Evolutionary conservation across 2,888 invertebrate species (phyloP).

Genomic region (Hyles lineata): DNA sequence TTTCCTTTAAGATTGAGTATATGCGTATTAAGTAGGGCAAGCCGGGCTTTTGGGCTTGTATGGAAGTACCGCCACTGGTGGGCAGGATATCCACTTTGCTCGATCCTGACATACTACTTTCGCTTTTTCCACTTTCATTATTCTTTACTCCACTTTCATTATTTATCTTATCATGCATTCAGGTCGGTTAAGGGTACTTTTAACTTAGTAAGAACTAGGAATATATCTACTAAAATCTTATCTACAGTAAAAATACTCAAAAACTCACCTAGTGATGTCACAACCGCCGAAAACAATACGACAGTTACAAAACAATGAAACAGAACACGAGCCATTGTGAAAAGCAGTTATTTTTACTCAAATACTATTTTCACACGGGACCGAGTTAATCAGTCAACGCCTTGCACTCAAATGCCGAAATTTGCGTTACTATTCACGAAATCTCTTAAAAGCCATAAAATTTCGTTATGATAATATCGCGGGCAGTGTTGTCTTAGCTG

Average conservation of each 20-base stretch:
- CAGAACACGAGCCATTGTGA: slow-evolving; percentile 24
- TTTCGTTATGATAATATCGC: slow-evolving; percentile 42
- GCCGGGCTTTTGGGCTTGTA: no score
- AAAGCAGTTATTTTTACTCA: slow-evolving; percentile 22
- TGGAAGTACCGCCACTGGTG: no score
- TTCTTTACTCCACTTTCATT: no score
- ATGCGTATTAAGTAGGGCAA: no score
- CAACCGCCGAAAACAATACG: slow-evolving; percentile 22
- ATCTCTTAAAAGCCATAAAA: slow-evolving; percentile 42
- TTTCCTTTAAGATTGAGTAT: no score
- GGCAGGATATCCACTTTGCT: no score
- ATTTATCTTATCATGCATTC: no score
- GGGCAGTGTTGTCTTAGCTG: slow-evolving; percentile 28
- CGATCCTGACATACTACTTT: no score
- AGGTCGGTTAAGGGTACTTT: no score
- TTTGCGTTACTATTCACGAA: slow-evolving; percentile 43
- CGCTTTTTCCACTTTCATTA: no score
- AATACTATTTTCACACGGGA: slow-evolving; percentile 33
- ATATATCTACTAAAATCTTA: neutral
- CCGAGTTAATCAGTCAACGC: slow-evolving; percentile 39
- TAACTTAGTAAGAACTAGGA: no score
- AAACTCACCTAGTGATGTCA: slow-evolving; percentile 24
- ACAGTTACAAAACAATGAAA: slow-evolving; percentile 17
- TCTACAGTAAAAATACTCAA: neutral
- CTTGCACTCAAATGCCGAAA: slow-evolving; percentile 47